Percentiles rank a stretch among this genome's conserved stretches.
Evolutionary conservation across 2,113 vertebrate species (phyloP).

Genomic region (Canis aureus): DNA sequence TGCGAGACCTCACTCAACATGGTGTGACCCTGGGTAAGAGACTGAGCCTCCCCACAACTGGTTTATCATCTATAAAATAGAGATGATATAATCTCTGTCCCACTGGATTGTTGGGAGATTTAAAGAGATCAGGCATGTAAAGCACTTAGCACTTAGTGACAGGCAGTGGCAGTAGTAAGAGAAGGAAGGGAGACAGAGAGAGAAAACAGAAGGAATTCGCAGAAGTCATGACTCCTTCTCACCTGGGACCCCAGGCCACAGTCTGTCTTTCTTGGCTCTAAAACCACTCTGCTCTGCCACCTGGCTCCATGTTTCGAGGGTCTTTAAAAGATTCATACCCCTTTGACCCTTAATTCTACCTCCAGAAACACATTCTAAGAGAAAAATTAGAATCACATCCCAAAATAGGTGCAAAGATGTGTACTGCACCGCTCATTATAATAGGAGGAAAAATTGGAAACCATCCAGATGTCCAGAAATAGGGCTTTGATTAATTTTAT

Average conservation of each 20-base stretch:
- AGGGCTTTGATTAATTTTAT: not conserved
- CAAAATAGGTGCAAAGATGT: not conserved
- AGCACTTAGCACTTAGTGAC: not conserved
- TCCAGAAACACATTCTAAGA: conserved; percentile 17
- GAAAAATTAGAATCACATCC: not conserved
- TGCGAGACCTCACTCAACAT: not conserved
- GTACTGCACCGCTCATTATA: not conserved
- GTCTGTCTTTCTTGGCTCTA: not conserved
- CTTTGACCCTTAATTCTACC: not conserved
- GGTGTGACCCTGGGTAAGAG: not conserved
- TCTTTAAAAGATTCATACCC: not conserved
- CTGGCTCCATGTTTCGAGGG: not conserved
- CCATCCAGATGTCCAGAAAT: not conserved
- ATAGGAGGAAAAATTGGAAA: not conserved
- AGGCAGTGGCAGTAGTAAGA: not conserved
- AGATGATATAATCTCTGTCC: not conserved
- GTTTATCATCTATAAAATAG: not conserved
- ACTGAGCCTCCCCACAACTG: not conserved
- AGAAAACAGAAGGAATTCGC: not conserved
- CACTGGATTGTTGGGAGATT: not conserved
- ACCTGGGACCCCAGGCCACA: not conserved
- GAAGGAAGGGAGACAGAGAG: not conserved
- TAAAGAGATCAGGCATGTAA: not conserved
- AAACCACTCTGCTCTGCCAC: not conserved
- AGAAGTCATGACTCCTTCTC: not conserved